phyloP scores from a whole-genome alignment of 1,140 invertebrate species.

The Drosophila ogumai region DNA sequence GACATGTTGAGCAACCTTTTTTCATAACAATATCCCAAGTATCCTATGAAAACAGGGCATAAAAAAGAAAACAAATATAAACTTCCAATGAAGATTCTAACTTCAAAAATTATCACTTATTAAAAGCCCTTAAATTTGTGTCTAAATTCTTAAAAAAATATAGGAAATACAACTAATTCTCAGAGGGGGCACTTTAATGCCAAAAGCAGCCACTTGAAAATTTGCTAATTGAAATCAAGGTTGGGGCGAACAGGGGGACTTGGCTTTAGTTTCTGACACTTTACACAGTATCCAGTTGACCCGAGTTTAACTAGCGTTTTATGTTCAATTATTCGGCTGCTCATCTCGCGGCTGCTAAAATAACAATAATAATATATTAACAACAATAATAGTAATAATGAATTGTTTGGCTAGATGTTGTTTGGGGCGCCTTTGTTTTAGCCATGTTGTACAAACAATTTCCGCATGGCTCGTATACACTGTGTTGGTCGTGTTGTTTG shows the following conservation, averaged over 20 bases:
- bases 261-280: conserved; percentile 16
- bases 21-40: not conserved
- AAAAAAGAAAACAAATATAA: not conserved
- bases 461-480: conserved; percentile 67
- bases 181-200: not conserved
- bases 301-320: conserved; percentile 55
- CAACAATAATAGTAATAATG: conserved; percentile 64
- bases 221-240: conserved; percentile 47
- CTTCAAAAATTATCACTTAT: too few species aligned
- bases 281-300: conserved; percentile 32
- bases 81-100: not conserved
- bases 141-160: not conserved
- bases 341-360: conserved; percentile 36
- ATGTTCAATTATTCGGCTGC: conserved; percentile 69
- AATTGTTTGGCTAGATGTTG: conserved; percentile 67
- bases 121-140: not conserved
- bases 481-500: conserved; percentile 50
- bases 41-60: not conserved
- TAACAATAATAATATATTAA: conserved; percentile 62
- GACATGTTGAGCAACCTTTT: not conserved
- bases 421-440: conserved; percentile 57
- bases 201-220: conserved; percentile 27
- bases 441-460: conserved; percentile 68
- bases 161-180: conserved; percentile 5
- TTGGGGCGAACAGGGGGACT: conserved; percentile 5